Conservation (phyloP, 2,888 invertebrate genomes). For the Tridacna gigas region DNA sequence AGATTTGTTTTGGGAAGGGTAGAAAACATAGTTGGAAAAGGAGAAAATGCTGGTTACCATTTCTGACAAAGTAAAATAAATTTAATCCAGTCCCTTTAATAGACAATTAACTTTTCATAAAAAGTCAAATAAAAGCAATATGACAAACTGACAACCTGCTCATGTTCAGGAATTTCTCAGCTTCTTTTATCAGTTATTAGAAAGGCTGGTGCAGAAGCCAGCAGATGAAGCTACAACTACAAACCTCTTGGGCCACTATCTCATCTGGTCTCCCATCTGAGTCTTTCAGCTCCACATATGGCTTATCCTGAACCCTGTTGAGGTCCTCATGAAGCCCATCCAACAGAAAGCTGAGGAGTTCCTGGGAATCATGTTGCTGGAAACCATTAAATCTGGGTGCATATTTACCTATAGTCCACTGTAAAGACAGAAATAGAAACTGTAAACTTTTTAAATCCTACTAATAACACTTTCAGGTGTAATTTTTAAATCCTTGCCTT, state of each 20-base stretch:
- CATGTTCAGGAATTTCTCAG: not conserved
- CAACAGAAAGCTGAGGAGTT: conserved; percentile 94
- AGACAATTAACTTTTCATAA: too few species aligned
- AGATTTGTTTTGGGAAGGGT: too few species aligned
- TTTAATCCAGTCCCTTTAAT: not conserved
- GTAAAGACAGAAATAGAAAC: conserved; percentile 27
- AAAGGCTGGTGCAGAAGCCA: not conserved
- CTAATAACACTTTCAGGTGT: too few species aligned
- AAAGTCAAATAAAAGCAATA: not conserved
- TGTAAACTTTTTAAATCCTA: too few species aligned
- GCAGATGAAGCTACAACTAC: conserved; percentile 13
- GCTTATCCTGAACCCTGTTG: conserved; percentile 90
- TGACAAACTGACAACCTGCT: not conserved
- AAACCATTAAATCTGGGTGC: conserved; percentile 94
- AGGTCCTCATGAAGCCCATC: conserved; percentile 97
- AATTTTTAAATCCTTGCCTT: too few species aligned
- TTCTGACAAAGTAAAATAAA: not conserved
- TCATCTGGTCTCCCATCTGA: conserved; percentile 92
- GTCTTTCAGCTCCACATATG: conserved; percentile 91
- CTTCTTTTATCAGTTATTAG: too few species aligned
- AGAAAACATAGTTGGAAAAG: not conserved
- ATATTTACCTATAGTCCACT: conserved; percentile 94
- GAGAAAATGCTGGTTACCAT: not conserved
- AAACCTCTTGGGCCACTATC: conserved; percentile 87
- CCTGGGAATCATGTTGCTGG: conserved; percentile 97